Base-by-base conservation (phyloP, 2,797 vertebrate species). In the Alcedo quadribrachys region DNA sequence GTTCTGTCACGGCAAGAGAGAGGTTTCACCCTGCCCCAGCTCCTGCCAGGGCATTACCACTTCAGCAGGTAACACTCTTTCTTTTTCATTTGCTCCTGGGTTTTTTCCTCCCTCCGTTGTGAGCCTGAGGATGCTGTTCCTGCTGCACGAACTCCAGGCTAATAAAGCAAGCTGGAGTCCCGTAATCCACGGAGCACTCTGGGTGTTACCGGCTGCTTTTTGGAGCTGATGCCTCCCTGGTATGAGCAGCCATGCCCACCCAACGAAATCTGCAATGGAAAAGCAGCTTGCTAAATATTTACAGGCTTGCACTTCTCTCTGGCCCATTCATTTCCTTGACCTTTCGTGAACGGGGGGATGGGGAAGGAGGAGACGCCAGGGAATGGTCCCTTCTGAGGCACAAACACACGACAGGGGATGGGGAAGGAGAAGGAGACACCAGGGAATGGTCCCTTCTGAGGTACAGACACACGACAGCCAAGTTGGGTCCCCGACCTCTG, bases 241-340 rank as follows among this genome's bases (percentile, higher is more conserved):
- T 94, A 95, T 95, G 95, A 95, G 94, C 69, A 15, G 85, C 88
- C 65, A 19, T 87, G 67, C 90, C 89, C 87, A 87, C 6, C 35
- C 87, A 96, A 88, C 90, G 70, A 95, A 96, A 97, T 96, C 95
- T 88, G 90, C 90, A 96, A 96, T 94, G 95, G 93, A 97, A 96
- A 97, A 96, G 89, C 25, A 17, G 69, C 94, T 96, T 94, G 93
- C 96, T 95, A 95, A 90, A 94, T 94, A 96, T 95, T 96, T 96
- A 94, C 94, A 94, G 76, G 91, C 84, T 54, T 42, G 88, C 84
- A 92, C 92, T 91, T 92, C 90, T 92, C 5, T 4, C 79, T 93
- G 95, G 94, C 96, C 96, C 94, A 95, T 95, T 95, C 95, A 93
- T 96, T 96, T 93, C 95, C 92, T 84, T 96, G 95, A 96, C 96